Percentiles rank a stretch among this genome's conserved stretches.
Evolutionary conservation across 2,888 invertebrate species (phyloP).

Genomic region (Idaea aversata): DNA sequence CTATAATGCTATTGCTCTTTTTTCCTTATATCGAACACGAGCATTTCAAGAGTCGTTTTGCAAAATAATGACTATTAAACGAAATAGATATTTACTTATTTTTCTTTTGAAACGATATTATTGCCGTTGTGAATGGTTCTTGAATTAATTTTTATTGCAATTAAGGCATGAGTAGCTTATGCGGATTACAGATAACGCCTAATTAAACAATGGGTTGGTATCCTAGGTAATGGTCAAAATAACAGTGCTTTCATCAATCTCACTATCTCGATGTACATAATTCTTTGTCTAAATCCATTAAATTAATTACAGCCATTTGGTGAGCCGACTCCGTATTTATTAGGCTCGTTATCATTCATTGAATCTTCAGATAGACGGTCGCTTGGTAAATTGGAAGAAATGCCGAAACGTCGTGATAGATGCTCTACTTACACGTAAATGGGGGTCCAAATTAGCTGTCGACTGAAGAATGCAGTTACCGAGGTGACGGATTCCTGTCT

Average conservation of each 20-base stretch:
- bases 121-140: neutral
- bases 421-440: constrained; percentile 72
- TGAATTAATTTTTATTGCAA: neutral
- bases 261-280: constrained; percentile 77
- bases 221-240: constrained; percentile 58
- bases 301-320: constrained; percentile 77
- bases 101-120: neutral
- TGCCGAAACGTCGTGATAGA: constrained; percentile 67
- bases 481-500: constrained; percentile 65
- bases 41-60: neutral
- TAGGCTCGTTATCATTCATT: constrained; percentile 80
- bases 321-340: constrained; percentile 77
- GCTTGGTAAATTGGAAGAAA: constrained; percentile 68
- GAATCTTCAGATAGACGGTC: constrained; percentile 73
- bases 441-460: constrained; percentile 75
- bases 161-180: neutral
- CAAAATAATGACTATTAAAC: neutral
- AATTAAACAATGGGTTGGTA: constrained; percentile 19
- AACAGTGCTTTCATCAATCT: constrained; percentile 65
- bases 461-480: constrained; percentile 72
- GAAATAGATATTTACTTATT: neutral
- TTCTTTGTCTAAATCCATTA: constrained; percentile 80
- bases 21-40: neutral
- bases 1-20: neutral
- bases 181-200: neutral